Evolutionary conservation across 2,797 vertebrate genomes (phyloP).

Genomic region (Argya squamiceps): DNA sequence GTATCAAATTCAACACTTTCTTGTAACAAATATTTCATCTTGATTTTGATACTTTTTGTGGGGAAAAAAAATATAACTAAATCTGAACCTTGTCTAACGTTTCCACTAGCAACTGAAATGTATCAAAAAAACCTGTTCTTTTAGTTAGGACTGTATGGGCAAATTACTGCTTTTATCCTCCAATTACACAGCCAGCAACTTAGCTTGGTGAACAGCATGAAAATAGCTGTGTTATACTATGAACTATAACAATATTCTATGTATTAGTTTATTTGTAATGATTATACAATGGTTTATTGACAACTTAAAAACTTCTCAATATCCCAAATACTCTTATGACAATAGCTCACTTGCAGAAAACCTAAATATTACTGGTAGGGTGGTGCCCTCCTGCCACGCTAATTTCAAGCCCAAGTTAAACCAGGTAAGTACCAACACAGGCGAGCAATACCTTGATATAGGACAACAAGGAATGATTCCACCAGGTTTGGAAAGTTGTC

Average conservation of each 20-base stretch:
- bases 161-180: not conserved
- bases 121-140: not conserved
- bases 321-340: not conserved
- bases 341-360: not conserved
- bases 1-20: not conserved
- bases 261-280: not conserved
- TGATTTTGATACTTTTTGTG: not conserved
- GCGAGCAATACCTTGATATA: fast-evolving
- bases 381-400: fast-evolving
- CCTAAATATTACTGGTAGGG: not conserved
- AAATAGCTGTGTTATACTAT: not conserved
- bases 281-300: not conserved
- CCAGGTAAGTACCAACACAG: not conserved
- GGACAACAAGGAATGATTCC: not conserved
- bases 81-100: not conserved
- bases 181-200: not conserved
- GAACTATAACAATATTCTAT: not conserved
- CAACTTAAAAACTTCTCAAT: not conserved
- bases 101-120: not conserved
- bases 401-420: not conserved
- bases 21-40: not conserved
- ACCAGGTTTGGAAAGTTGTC: not conserved
- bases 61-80: not conserved
- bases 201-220: not conserved
- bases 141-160: not conserved